phyloP scores from a whole-genome alignment of 2,797 vertebrate genomes.

The Rhabdomys pumilio region DNA sequence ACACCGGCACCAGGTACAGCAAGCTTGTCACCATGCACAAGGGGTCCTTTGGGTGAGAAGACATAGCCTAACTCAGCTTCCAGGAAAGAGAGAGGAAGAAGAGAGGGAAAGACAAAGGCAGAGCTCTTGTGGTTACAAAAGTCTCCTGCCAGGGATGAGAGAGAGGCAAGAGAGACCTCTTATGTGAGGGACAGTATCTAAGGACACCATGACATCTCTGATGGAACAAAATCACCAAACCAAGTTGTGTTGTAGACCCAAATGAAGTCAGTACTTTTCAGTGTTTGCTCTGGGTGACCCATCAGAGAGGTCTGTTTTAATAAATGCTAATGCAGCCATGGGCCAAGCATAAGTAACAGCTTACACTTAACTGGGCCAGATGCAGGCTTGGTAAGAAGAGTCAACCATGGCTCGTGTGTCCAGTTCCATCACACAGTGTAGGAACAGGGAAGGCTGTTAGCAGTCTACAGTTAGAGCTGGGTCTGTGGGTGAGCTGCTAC shows the following conservation, averaged over 20 bases:
- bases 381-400: neutral
- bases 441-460: neutral
- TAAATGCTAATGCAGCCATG: rapidly evolving
- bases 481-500: neutral
- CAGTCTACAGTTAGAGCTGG: neutral
- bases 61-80: neutral
- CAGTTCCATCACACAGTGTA: neutral
- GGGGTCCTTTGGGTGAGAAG: neutral
- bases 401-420: rapidly evolving
- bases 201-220: neutral
- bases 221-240: neutral
- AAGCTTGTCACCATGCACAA: neutral
- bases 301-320: neutral
- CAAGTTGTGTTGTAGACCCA: neutral
- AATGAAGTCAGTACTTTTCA: neutral
- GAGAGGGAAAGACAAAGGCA: neutral
- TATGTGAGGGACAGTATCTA: neutral
- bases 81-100: neutral
- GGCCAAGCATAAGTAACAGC: neutral
- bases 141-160: neutral
- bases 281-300: neutral
- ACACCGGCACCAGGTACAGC: neutral
- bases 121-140: neutral
- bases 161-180: neutral
- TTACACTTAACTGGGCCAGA: neutral